Conservation (phyloP, 1,140 invertebrate species). For the Thaumatotibia leucotreta region DNA sequence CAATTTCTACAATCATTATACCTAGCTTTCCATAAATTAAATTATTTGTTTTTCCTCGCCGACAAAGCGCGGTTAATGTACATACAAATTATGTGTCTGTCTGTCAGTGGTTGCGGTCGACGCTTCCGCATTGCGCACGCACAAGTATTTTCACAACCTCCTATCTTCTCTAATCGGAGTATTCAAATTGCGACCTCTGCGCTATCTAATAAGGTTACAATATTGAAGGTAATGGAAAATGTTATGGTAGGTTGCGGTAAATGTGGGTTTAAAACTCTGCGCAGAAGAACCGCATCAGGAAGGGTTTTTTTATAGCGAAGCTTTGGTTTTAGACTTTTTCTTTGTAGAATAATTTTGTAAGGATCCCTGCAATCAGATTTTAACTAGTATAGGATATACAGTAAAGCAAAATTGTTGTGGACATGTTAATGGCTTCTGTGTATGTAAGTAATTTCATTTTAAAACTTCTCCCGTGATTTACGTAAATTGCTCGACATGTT, state of each 20-base stretch:
- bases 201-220: not conserved
- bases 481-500: too few species aligned
- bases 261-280: not conserved
- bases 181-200: not conserved
- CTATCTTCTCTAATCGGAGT: not conserved
- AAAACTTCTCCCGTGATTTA: too few species aligned
- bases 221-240: not conserved
- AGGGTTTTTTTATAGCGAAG: not conserved
- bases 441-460: too few species aligned
- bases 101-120: conserved; percentile 9
- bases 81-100: conserved; percentile 12
- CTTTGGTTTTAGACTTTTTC: not conserved
- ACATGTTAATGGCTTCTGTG: too few species aligned
- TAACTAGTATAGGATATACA: too few species aligned
- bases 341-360: not conserved
- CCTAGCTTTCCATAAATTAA: not conserved
- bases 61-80: conserved; percentile 7
- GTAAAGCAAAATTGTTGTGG: too few species aligned
- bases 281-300: not conserved
- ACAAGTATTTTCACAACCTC: not conserved
- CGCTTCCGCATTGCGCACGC: conserved; percentile 10
- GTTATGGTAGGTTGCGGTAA: not conserved
- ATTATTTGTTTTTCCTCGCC: conserved; percentile 9
- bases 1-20: not conserved
- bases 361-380: not conserved